These are phyloP conservation scores for Channallabes apus DNA, from an alignment of 2,797 vertebrate species.

Conservation along the genomic window DNA sequence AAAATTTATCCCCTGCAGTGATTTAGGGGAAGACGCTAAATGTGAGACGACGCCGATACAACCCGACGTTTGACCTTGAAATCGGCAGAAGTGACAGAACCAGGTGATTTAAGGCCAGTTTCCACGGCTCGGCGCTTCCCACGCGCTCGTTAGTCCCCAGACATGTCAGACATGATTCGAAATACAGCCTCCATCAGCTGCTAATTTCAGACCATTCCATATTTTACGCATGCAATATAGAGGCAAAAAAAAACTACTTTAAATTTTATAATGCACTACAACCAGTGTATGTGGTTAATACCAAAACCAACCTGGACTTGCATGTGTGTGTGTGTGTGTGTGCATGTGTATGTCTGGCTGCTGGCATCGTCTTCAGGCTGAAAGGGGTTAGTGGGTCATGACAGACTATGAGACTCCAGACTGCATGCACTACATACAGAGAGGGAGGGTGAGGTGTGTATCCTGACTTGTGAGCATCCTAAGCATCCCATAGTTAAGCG, in stretches of 20 bases:
- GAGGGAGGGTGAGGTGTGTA: constrained; percentile 51
- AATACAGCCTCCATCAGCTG: neutral
- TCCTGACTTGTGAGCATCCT: constrained; percentile 28
- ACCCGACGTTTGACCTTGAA: constrained; percentile 63
- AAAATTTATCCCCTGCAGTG: constrained; percentile 47
- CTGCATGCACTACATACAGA: constrained; percentile 29
- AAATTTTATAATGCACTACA: neutral
- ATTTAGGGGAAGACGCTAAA: constrained; percentile 57
- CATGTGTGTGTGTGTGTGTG: neutral
- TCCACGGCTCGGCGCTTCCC: constrained; percentile 62
- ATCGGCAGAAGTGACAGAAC: constrained; percentile 65
- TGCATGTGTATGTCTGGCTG: neutral
- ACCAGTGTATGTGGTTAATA: constrained; percentile 13
- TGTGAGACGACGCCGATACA: constrained; percentile 55
- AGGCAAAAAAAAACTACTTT: too few relatives aligned
- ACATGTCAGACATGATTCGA: constrained; percentile 41
- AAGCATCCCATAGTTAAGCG: constrained; percentile 12
- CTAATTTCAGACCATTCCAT: neutral
- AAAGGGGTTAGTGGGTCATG: constrained; percentile 60
- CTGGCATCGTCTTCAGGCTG: constrained; percentile 34
- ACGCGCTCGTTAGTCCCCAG: constrained; percentile 51
- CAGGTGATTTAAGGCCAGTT: constrained; percentile 65
- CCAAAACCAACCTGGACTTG: constrained; percentile 7
- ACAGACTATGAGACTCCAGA: constrained; percentile 38
- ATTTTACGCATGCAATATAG: neutral